Evolutionary conservation across 2,888 invertebrate species (phyloP).

Genomic region (Chydorus sphaericus): DNA sequence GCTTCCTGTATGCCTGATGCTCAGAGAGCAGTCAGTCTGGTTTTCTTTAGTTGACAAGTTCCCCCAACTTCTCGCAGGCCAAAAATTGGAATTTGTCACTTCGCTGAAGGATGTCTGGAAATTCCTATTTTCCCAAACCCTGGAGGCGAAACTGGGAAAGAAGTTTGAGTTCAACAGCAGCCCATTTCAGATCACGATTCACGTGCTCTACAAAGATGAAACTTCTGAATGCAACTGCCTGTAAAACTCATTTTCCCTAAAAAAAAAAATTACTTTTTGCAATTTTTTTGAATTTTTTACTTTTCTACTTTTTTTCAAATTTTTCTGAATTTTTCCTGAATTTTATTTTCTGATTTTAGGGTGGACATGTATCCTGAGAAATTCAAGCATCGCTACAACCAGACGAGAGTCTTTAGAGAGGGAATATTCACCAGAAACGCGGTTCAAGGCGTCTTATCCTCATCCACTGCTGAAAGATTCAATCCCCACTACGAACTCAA

Average conservation of each 20-base stretch:
- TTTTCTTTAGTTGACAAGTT: constrained; percentile 41
- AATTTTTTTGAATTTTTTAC: background rate
- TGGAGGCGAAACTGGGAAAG: constrained; percentile 40
- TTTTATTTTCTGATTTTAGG: constrained; percentile 24
- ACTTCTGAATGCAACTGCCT: constrained; percentile 41
- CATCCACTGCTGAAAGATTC: constrained; percentile 35
- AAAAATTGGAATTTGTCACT: constrained; percentile 23
- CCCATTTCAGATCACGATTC: constrained; percentile 35
- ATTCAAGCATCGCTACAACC: constrained; percentile 28
- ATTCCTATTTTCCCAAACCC: constrained; percentile 44
- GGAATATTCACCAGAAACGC: constrained; percentile 48
- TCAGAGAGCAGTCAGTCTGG: constrained; percentile 51
- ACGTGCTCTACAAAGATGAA: constrained; percentile 40
- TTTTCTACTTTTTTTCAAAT: background rate
- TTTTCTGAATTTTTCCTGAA: too few relatives aligned
- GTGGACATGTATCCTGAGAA: constrained; percentile 33
- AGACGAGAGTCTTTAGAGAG: constrained; percentile 29
- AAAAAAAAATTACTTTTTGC: constrained; percentile 7
- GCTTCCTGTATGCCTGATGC: constrained; percentile 47
- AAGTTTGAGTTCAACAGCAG: constrained; percentile 40
- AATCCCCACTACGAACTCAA: constrained; percentile 34
- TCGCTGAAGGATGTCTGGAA: constrained; percentile 68
- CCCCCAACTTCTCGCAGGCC: constrained; percentile 32
- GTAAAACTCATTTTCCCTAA: constrained; percentile 26
- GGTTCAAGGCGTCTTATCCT: constrained; percentile 40